Evolutionary conservation across 2,888 invertebrate species (phyloP), one percentile per base, ranked within the genome.

Genomic region (Patella caerulea): DNA sequence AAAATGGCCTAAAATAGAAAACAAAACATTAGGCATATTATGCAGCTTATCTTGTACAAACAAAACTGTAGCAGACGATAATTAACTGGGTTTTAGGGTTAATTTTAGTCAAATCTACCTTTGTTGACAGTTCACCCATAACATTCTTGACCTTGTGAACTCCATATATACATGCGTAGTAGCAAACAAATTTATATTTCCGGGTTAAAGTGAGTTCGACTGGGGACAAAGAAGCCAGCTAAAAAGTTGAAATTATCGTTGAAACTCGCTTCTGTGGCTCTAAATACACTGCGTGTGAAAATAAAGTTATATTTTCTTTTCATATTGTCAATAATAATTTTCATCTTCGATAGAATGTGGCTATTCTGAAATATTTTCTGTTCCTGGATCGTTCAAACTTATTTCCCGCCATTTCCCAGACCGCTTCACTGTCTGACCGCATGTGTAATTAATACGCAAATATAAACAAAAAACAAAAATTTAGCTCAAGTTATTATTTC

Each of bases 1-100:
- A 81, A 12, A n/a, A 85, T 80, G 54, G 69, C 73, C 81, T 81
- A 75, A 59, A 81, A 65, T n/a, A 24, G 65, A 65, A 65, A 65
- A 4, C 19, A 65, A 14, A 65, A n/a, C 19, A 78, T 14, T n/a
- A 75, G 2, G 19, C 4, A 45, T 45, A 9, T 45, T 45, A 45
- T 45, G 45, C 45, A 45, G 45, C 45, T 45, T 45, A 45, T 45
- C 45, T 45, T 1, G 9, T 45, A 45, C 45, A 45, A 45, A 45
- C 45, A 45, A 45, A 1, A 45, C 7, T 65, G 19, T 19, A 65
- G 65, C 65, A 65, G 65, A 65, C 65, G 65, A 65, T 65, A 45
- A 45, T 65, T 65, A 65, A 65, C 19, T 24, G 65, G 24, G 19
- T 65, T 24, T 19, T 24, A 65, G 24, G 12, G 19, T 24, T 24